Percentiles rank a stretch among this genome's conserved stretches.
These are phyloP conservation scores for Apogon talboti DNA, from an alignment of 2,797 vertebrate genomes.

Conservation along the genomic window DNA sequence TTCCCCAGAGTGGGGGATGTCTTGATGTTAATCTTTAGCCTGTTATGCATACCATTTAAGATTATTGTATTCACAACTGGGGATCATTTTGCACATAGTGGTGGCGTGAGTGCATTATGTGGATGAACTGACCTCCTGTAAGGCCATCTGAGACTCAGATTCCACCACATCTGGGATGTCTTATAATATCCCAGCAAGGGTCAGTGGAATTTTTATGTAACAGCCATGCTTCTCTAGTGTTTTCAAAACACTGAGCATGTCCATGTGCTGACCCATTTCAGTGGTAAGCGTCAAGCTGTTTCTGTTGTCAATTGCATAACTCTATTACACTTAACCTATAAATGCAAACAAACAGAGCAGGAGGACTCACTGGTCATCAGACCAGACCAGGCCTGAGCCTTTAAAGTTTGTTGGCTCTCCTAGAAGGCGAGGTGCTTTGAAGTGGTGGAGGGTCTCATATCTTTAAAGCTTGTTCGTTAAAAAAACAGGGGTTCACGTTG, in stretches of 20 bases:
- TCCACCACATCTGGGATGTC: conserved; percentile 71
- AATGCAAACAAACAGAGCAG: conserved; percentile 71
- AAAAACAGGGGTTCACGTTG: neutral
- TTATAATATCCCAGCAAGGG: conserved; percentile 69
- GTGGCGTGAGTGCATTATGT: conserved; percentile 25
- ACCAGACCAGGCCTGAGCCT: conserved; percentile 25
- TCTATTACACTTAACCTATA: conserved; percentile 50
- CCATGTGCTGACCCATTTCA: conserved; percentile 65
- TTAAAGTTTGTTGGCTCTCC: conserved; percentile 51
- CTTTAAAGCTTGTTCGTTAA: neutral
- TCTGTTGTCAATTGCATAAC: conserved; percentile 64
- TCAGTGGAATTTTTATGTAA: conserved; percentile 72
- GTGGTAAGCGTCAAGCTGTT: conserved; percentile 74
- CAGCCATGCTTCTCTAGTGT: conserved; percentile 64
- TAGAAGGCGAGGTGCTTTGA: conserved; percentile 55
- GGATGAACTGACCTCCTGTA: conserved; percentile 41
- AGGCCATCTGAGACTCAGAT: conserved; percentile 41
- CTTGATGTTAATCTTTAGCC: conserved; percentile 39
- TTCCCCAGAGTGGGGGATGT: conserved; percentile 15
- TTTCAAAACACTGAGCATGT: conserved; percentile 70
- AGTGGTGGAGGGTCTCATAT: conserved; percentile 34
- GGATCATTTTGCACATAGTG: conserved; percentile 36
- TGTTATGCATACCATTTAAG: conserved; percentile 12
- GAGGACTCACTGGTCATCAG: conserved; percentile 40
- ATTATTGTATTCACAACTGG: conserved; percentile 50